These are phyloP conservation scores for Drosophila serrata DNA, from an alignment of 1,140 invertebrate genomes.

Conservation along the genomic window DNA sequence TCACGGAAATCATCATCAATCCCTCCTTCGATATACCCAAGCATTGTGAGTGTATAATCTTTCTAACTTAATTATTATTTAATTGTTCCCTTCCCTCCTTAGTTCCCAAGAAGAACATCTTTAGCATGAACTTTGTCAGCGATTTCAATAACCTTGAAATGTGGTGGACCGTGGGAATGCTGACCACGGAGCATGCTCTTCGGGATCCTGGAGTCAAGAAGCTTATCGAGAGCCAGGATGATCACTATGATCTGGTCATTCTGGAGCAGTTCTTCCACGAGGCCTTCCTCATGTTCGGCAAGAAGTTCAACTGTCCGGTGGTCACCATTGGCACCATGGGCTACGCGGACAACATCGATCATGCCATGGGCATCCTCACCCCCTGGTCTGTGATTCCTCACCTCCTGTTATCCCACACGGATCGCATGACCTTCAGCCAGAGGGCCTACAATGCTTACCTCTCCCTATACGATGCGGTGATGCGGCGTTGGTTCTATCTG, in stretches of 20 bases:
- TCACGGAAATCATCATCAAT: slow-evolving; percentile 86
- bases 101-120: slow-evolving; percentile 84
- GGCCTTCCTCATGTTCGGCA: slow-evolving; percentile 86
- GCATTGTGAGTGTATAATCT: slow-evolving; percentile 70
- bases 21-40: slow-evolving; percentile 86
- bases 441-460: slow-evolving; percentile 75
- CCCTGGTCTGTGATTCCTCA: slow-evolving; percentile 86
- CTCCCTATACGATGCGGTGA: slow-evolving; percentile 72
- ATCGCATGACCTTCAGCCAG: slow-evolving; percentile 76
- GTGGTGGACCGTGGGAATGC: slow-evolving; percentile 85
- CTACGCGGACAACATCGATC: slow-evolving; percentile 87
- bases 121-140: slow-evolving; percentile 73
- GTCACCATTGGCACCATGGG: slow-evolving; percentile 86
- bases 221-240: slow-evolving; percentile 85
- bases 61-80: too few species aligned
- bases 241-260: slow-evolving; percentile 86
- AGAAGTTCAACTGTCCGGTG: slow-evolving; percentile 87
- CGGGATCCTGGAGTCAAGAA: slow-evolving; percentile 85
- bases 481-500: slow-evolving; percentile 75
- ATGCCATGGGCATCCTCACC: slow-evolving; percentile 86
- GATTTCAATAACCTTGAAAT: slow-evolving; percentile 78
- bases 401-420: slow-evolving; percentile 85
- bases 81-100: background rate
- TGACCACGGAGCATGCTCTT: slow-evolving; percentile 86
- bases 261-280: slow-evolving; percentile 87